Evolutionary conservation across 2,113 vertebrate genomes (phyloP).

Genomic region (Catharus minimus): DNA sequence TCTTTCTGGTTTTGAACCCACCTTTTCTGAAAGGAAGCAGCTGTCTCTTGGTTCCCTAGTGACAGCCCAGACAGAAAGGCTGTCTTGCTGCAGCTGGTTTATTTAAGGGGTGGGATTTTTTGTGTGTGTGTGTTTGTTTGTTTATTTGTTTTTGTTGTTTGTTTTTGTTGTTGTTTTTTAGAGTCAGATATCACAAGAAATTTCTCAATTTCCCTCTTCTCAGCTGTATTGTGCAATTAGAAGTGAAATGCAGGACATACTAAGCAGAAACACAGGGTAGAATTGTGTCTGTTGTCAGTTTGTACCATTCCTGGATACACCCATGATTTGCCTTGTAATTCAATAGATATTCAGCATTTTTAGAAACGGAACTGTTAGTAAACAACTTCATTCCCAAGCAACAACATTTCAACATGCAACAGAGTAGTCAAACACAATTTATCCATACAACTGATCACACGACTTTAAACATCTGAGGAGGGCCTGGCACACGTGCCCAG

Average conservation of each 20-base stretch:
- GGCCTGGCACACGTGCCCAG: background rate
- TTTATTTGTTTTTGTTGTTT: too few relatives aligned
- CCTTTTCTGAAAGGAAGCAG: background rate
- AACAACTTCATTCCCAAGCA: background rate
- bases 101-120: background rate
- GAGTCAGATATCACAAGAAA: background rate
- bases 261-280: background rate
- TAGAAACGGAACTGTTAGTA: background rate
- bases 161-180: background rate
- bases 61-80: background rate
- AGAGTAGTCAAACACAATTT: fast-evolving
- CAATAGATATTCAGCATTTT: background rate
- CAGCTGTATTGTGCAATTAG: background rate
- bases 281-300: background rate
- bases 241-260: background rate
- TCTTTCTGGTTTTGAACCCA: constrained; percentile 7
- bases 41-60: background rate
- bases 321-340: background rate
- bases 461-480: fast-evolving
- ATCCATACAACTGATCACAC: fast-evolving
- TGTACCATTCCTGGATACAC: background rate
- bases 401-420: background rate
- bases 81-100: background rate
- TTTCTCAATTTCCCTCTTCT: background rate
- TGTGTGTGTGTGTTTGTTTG: background rate